Percentiles rank a stretch among this genome's conserved stretches.
phyloP scores from a whole-genome alignment of 2,888 invertebrate genomes.

The Pteria penguin region DNA sequence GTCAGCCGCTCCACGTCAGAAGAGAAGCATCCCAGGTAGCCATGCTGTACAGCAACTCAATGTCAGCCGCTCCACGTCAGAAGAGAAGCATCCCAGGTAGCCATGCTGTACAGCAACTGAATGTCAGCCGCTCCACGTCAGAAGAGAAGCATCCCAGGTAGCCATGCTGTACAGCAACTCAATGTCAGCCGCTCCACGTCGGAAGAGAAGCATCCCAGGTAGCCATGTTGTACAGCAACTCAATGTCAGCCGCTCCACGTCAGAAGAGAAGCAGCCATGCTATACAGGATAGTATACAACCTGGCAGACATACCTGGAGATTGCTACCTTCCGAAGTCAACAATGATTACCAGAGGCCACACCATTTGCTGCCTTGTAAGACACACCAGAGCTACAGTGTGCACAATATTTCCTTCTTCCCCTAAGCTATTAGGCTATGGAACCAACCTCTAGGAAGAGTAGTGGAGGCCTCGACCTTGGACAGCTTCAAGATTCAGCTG shows the following conservation, averaged over 20 bases:
- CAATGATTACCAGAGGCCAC: conserved; percentile 4
- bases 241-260: neutral
- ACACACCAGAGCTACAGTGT: neutral
- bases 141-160: no score
- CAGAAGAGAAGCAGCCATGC: neutral
- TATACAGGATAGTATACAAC: neutral
- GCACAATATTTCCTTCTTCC: no score
- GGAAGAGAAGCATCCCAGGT: no score
- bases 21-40: no score
- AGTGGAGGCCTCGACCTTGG: neutral
- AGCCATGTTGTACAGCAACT: neutral
- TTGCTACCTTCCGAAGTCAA: neutral
- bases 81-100: no score
- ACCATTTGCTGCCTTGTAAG: neutral
- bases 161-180: no score
- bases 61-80: no score
- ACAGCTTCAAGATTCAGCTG: conserved; percentile 1
- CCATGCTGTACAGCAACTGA: no score
- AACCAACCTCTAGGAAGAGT: conserved; percentile 1
- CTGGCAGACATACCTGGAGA: neutral
- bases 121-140: no score
- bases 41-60: no score
- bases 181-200: no score
- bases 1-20: no score
- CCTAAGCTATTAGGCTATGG: neutral